Evolutionary conservation across 2,797 vertebrate genomes (phyloP), one percentile per base, ranked within the genome.

Genomic region (Liasis olivaceus): DNA sequence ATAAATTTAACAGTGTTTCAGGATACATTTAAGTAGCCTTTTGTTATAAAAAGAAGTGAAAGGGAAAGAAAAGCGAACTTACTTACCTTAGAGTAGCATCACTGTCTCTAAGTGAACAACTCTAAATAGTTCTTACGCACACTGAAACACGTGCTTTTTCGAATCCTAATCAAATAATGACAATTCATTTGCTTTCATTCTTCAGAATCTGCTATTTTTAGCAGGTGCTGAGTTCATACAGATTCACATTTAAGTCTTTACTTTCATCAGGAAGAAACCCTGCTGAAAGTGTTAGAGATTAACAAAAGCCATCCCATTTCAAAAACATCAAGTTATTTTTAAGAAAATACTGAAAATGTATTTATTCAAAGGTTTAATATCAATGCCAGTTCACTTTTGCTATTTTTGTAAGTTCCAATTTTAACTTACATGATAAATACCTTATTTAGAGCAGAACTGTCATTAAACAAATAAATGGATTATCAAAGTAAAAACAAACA

Each of bases 101-200:
- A 96, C 94, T 94, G 90, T 95, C 95, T 96, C 64, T 91, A 95
- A 86, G 63, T 89, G 94, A 95, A 95, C 89, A 91, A 66, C 93
- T 96, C 89, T 96, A 95, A 96, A 97, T 95, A 90, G 95, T 64
- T n/a, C 14, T 93, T 63, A 94, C 95, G 47, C 56, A 11, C 3
- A 24, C 13, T 88, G 28, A 36, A 66, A 14, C 8, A 58, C 62
- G 58, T 95, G 95, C 94, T 94, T 93, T 95, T 97, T 97, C 94
- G 96, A 94, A 97, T 97, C 96, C 95, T 97, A 96, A 96, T 96
- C 90, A 95, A 97, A 93, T 96, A 97, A 96, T 91, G 91, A 95
- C 95, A 93, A 96, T 60, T 42, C 94, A 63, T 89, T 88, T 94
- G 69, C 92, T 95, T 94, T 95, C 96, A 96, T 96, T 96, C 42